These are phyloP conservation scores for Catostylus mosaicus DNA, from an alignment of 30 jellyfish, hydroid and myxozoan species.

Conservation along the genomic window DNA sequence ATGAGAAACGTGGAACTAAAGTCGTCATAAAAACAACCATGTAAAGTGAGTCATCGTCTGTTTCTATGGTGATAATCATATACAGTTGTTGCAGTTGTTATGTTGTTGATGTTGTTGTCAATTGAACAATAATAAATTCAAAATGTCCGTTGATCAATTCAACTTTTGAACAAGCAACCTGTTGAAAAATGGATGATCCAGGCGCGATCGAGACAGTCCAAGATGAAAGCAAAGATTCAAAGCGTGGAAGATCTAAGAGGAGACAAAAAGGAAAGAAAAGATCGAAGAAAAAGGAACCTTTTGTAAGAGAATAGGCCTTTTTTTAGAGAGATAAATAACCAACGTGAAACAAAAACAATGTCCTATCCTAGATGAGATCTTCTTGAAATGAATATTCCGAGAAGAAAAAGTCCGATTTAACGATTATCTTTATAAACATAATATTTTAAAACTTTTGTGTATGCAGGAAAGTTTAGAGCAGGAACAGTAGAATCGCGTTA, in stretches of 20 bases:
- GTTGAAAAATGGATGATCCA: not conserved
- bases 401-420: no score
- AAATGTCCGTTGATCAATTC: not conserved
- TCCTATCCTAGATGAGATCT: no score
- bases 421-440: no score
- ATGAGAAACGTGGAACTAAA: no score
- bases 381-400: no score
- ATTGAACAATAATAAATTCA: not conserved
- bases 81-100: constrained; percentile 22
- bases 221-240: not conserved
- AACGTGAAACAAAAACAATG: no score
- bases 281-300: constrained; percentile 24
- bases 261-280: constrained; percentile 9
- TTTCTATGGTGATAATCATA: constrained; percentile 10
- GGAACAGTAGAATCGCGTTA: no score
- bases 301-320: constrained; percentile 24
- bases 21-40: no score
- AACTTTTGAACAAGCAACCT: no score
- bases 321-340: no score
- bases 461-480: no score
- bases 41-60: constrained; percentile 3
- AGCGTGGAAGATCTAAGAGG: constrained; percentile 63
- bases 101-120: constrained; percentile 6
- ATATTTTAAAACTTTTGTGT: no score
- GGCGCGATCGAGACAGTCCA: not conserved